Base-by-base conservation (phyloP, 2,888 invertebrate genomes). In the Caenorhabditis angaria region DNA sequence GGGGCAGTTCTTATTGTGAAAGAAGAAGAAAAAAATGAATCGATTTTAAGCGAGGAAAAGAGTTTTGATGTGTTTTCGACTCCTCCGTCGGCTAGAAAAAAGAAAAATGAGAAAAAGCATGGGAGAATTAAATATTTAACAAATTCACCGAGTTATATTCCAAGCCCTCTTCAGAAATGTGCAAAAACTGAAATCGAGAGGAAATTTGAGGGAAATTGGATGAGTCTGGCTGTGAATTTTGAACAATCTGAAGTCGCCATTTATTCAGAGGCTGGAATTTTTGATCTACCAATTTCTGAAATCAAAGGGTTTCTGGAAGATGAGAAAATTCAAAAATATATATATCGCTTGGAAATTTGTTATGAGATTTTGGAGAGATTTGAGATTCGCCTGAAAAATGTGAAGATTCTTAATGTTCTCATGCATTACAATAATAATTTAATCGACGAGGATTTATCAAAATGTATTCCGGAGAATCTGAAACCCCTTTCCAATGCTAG, bases 21-120 rank as follows among this genome's bases (percentile, higher is more conserved):
- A 10, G 35, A 47, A 62, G n/a, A n/a, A n/a, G n/a, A n/a, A n/a
- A n/a, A n/a, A n/a, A n/a, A 41, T 2, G 41, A 41, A 14, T 41
- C 18, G 41, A 2, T 14, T 32, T 32, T 32, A 14, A 6, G 14
- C 3, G 10, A 12, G 41, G 41, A 41, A 14, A 41, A 41, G 41
- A 41, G 41, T 41, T 68, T 68, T 48, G 72, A 72, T 29, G 61
- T 72, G 0, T 72, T 72, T 20, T 55, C 41, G 12, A 72, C 72
- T 0, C 68, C 72, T 10, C 68, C 72, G 2, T 47, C 32, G 0
- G 54, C 29, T n/a, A n/a, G n/a, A n/a, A n/a, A n/a, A n/a, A n/a
- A n/a, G n/a, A n/a, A n/a, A n/a, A n/a, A n/a, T n/a, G n/a, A n/a
- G n/a, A n/a, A n/a, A n/a, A n/a, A n/a, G n/a, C n/a, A n/a, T n/a